Base-by-base conservation (phyloP, 2,113 vertebrate genomes). In the Australoheros scitulus region DNA sequence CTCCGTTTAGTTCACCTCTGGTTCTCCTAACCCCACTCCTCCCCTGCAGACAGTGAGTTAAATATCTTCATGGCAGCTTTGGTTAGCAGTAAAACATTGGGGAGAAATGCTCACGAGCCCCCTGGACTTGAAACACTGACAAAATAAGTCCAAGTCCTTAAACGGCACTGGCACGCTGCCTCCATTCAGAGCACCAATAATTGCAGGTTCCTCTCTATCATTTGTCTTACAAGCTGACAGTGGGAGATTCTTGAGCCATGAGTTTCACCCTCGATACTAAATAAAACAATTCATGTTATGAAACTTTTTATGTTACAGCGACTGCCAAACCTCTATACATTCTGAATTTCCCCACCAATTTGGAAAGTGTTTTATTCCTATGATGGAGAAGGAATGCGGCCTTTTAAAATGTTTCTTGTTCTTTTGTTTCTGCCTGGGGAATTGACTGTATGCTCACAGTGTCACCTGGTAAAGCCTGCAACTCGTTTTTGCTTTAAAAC, bases 121-220 rank as follows among this genome's bases (percentile, higher is more conserved):
- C 24, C 68, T 36, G 18, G 70, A 85, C 79, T 86, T 91, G 82
- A 93, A 93, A 93, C 38, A 78, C 58, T 90, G 90, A 92, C 88
- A 88, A 85, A 91, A 83, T 77, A 70, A 92, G 80, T 34, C 74
- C n/a, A 59, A 70, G 82, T 90, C 84, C 80, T 70, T 78, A 59
- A 82, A 77, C 79, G 84, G 76, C 72, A 24, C 84, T 92, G 93
- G 93, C 92, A 72, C 68, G 58, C 59, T 64, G 87, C 92, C 92
- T 89, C 74, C 47, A 88, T 94, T 90, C 63, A 92, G 74, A 87
- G 57, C 72, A 90, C 65, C 82, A 89, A 89, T 93, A 94, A 96
- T 95, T 92, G 86, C 88, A 92, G 91, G 92, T 91, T 94, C 32
- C 78, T 58, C 64, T 93, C 83, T 77, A 85, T 88, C 88, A 91